A percentile compares a stretch with the other conserved stretches of the same genome.
Evolutionary conservation across 2,797 vertebrate species (phyloP).

Genomic region (Odontamblyopus lacepedii): DNA sequence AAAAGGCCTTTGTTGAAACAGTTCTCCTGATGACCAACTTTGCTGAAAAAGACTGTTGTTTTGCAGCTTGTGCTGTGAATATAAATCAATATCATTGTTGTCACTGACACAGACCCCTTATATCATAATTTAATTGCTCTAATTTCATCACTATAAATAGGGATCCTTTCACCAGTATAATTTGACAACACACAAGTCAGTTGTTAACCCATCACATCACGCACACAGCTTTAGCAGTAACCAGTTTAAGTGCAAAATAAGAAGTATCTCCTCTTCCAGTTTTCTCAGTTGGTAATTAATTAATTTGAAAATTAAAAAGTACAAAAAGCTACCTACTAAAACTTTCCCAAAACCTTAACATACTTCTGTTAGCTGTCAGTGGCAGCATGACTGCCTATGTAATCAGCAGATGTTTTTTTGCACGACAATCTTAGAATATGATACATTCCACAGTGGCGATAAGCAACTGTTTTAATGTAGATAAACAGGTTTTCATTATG

Average conservation of each 20-base stretch:
- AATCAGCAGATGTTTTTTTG: conserved; percentile 16
- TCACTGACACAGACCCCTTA: background rate
- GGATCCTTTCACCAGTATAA: background rate
- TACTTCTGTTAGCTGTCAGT: conserved; percentile 13
- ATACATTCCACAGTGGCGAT: conserved; percentile 45
- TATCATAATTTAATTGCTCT: background rate
- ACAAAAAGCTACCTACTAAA: conserved; percentile 29
- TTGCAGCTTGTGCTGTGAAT: background rate
- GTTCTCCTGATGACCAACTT: conserved; percentile 21
- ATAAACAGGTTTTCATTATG: conserved; percentile 43
- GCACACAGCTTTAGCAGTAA: conserved; percentile 24
- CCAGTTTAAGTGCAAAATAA: conserved; percentile 32
- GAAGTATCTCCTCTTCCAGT: conserved; percentile 14
- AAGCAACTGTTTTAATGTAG: conserved; percentile 43
- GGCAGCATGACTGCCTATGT: conserved; percentile 2
- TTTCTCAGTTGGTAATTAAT: conserved; percentile 25
- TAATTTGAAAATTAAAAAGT: conserved; percentile 29
- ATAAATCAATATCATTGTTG: background rate
- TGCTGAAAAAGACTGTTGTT: conserved; percentile 27
- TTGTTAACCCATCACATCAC: background rate
- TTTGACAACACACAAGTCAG: conserved; percentile 4
- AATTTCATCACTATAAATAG: background rate
- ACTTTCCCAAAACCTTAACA: conserved; percentile 25
- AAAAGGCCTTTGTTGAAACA: conserved; percentile 28
- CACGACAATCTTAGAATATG: background rate